These are phyloP conservation scores for Emydura subglobosa DNA, from an alignment of 2,113 vertebrate species.

Conservation along the genomic window DNA sequence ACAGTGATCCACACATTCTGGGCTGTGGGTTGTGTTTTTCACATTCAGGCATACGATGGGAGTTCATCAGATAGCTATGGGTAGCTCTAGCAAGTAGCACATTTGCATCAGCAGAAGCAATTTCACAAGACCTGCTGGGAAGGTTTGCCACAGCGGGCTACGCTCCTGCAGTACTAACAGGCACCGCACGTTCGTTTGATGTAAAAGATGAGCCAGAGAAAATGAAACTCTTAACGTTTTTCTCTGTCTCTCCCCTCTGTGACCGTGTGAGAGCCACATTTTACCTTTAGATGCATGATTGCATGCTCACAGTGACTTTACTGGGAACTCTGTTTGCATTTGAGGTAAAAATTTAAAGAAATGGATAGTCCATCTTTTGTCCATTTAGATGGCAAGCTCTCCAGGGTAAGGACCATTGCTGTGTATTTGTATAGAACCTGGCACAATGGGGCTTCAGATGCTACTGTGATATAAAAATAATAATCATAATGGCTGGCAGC, in stretches of 20 bases:
- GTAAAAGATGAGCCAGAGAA: slow-evolving; percentile 15
- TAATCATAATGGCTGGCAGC: neutral
- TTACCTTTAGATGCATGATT: neutral
- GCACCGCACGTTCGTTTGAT: neutral
- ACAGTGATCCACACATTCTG: slow-evolving; percentile 56
- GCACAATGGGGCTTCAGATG: neutral
- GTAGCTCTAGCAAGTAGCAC: slow-evolving; percentile 25
- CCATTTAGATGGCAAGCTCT: neutral
- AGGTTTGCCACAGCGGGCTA: neutral
- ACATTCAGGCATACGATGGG: slow-evolving; percentile 15
- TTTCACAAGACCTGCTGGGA: slow-evolving; percentile 20
- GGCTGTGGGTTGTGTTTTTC: slow-evolving; percentile 62
- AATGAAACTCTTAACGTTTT: slow-evolving; percentile 57
- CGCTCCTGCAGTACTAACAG: neutral
- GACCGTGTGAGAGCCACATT: neutral
- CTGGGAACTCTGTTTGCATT: neutral
- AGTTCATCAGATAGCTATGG: slow-evolving; percentile 64
- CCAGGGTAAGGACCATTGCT: neutral
- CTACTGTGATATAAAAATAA: neutral
- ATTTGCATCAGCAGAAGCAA: slow-evolving; percentile 50
- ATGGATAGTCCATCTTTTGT: accelerated
- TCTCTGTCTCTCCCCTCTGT: neutral
- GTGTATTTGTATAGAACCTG: neutral
- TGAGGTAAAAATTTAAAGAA: neutral
- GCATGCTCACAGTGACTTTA: neutral